phyloP scores from a whole-genome alignment of 2,113 vertebrate species.

The Scatophagus argus region DNA sequence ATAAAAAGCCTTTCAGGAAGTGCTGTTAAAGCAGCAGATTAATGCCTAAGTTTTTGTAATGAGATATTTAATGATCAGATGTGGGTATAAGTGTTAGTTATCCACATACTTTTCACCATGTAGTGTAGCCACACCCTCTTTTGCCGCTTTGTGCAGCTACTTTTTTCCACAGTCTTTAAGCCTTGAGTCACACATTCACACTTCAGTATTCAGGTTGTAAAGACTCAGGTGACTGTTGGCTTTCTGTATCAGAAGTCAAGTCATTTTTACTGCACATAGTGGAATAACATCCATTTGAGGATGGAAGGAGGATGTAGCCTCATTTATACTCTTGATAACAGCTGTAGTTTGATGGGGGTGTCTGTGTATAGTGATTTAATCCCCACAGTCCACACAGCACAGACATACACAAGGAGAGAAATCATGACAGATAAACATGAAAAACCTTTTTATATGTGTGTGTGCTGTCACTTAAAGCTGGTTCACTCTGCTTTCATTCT shows the following conservation, averaged over 20 bases:
- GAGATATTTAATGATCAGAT: constrained; percentile 5
- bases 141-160: not conserved
- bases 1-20: not conserved
- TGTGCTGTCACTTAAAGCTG: constrained; percentile 10
- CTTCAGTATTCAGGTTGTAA: not conserved
- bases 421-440: not conserved
- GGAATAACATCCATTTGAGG: not conserved
- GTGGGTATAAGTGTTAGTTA: not conserved
- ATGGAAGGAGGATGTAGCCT: not conserved
- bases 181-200: constrained; percentile 1
- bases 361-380: not conserved
- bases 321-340: not conserved
- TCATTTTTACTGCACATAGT: constrained; percentile 2
- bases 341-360: not conserved
- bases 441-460: not conserved
- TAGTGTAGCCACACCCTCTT: not conserved
- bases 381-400: not conserved
- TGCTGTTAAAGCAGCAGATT: not conserved
- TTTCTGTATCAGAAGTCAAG: constrained; percentile 1
- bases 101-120: not conserved
- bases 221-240: constrained; percentile 4
- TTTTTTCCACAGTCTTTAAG: not conserved
- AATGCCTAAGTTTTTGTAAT: no score
- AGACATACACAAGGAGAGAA: not conserved
- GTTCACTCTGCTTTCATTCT: constrained; percentile 20